Conservation (phyloP, 2,113 vertebrate genomes). For the Murina feae region DNA sequence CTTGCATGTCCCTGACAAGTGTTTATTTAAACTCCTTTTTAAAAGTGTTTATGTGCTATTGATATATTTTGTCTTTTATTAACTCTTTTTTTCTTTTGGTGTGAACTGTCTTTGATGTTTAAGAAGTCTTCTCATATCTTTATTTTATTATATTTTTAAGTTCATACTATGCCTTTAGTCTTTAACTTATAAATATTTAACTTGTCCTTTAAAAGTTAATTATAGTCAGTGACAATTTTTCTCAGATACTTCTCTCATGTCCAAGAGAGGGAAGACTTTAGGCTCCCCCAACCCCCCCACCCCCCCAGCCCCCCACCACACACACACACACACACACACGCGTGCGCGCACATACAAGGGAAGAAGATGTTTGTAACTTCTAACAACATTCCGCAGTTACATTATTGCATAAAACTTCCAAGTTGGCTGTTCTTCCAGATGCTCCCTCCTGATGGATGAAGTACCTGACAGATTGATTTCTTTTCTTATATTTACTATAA, state of each 20-base stretch:
- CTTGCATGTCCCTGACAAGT: neutral
- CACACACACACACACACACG: too few species aligned
- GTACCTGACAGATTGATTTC: neutral
- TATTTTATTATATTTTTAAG: neutral
- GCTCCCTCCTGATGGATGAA: neutral
- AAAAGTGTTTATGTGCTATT: neutral
- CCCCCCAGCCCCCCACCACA: too few species aligned
- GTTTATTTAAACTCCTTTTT: neutral
- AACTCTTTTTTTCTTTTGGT: neutral
- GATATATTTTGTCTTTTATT: neutral
- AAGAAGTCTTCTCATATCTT: neutral
- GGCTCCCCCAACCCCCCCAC: too few species aligned
- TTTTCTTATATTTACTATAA: neutral
- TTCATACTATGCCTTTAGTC: constrained; percentile 45
- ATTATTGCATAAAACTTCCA: neutral
- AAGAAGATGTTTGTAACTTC: neutral
- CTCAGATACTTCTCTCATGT: neutral
- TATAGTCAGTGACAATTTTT: neutral
- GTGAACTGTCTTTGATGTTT: neutral
- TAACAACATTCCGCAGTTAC: neutral
- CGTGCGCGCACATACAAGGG: too few species aligned
- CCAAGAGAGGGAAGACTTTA: neutral
- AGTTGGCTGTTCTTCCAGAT: neutral
- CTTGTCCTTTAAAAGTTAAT: neutral
- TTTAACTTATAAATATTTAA: neutral